These are phyloP conservation scores for Leptoteleia sp. DNA, from an alignment of 1,140 invertebrate species.

Conservation along the genomic window DNA sequence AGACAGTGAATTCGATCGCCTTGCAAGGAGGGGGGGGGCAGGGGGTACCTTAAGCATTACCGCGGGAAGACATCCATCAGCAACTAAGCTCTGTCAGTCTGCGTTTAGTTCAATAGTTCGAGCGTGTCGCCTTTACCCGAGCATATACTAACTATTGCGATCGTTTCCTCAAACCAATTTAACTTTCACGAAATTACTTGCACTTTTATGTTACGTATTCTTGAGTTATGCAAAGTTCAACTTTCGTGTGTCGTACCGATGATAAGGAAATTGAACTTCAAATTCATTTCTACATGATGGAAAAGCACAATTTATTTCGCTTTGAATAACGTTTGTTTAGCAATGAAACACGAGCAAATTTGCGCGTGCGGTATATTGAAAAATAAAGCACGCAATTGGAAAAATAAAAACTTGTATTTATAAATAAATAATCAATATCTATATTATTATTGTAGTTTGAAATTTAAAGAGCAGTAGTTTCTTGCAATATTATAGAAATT, in stretches of 20 bases:
- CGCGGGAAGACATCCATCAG: conserved; percentile 52
- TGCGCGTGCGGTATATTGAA: too few species aligned
- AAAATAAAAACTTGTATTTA: too few species aligned
- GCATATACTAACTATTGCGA: conserved; percentile 43
- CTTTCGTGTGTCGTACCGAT: conserved; percentile 38
- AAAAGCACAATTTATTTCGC: conserved; percentile 29
- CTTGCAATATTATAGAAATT: too few species aligned
- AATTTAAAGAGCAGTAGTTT: too few species aligned
- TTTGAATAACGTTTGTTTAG: conserved; percentile 35
- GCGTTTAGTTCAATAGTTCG: conserved; percentile 41
- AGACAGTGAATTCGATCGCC: conserved; percentile 49
- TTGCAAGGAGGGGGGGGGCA: too few species aligned
- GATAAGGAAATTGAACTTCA: conserved; percentile 52
- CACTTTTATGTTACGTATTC: conserved; percentile 50
- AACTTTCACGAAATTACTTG: conserved; percentile 55
- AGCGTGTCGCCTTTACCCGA: conserved; percentile 34
- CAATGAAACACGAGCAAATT: conserved; percentile 33
- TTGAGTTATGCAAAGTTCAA: conserved; percentile 41
- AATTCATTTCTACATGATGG: conserved; percentile 23
- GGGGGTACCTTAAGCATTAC: conserved; percentile 42
- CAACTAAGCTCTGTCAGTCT: conserved; percentile 33
- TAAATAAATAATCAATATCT: too few species aligned
- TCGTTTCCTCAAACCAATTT: conserved; percentile 54
- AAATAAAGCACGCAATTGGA: too few species aligned
- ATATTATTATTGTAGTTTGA: too few species aligned